phyloP scores from a whole-genome alignment of 35 echinoderm and acorn worm genomes.

The Ptychodera flava region DNA sequence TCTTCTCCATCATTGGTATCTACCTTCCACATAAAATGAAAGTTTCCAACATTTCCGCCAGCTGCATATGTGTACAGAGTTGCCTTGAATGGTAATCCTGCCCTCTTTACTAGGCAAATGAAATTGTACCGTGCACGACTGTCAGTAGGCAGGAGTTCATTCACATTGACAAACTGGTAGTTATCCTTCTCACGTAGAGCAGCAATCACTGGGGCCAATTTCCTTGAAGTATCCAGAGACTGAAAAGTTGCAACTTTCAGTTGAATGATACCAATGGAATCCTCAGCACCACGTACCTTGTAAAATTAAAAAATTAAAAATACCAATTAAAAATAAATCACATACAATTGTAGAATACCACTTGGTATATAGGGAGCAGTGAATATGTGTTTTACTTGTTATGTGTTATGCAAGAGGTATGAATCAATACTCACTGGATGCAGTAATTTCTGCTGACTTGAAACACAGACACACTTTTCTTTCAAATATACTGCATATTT shows the following conservation, averaged over 20 bases:
- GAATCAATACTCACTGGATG: background rate
- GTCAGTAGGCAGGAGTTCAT: background rate
- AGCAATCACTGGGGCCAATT: background rate
- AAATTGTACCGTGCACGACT: background rate
- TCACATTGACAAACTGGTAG: background rate
- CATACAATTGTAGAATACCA: background rate
- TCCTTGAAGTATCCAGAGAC: background rate
- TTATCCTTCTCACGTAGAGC: background rate
- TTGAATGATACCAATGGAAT: background rate
- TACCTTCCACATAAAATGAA: conserved; percentile 16
- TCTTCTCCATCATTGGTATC: background rate
- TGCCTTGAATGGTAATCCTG: background rate
- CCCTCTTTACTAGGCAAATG: background rate
- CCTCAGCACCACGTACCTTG: background rate
- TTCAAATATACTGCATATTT: background rate
- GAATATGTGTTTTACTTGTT: background rate
- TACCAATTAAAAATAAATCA: background rate
- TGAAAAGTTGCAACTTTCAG: background rate
- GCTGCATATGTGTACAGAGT: background rate
- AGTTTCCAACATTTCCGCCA: background rate
- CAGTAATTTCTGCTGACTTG: background rate
- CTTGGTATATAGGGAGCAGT: background rate
- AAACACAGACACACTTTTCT: background rate
- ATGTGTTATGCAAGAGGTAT: no score
- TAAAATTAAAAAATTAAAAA: background rate